Evolutionary conservation across 2,888 invertebrate species (phyloP).

Genomic region (Brachyptera putata): DNA sequence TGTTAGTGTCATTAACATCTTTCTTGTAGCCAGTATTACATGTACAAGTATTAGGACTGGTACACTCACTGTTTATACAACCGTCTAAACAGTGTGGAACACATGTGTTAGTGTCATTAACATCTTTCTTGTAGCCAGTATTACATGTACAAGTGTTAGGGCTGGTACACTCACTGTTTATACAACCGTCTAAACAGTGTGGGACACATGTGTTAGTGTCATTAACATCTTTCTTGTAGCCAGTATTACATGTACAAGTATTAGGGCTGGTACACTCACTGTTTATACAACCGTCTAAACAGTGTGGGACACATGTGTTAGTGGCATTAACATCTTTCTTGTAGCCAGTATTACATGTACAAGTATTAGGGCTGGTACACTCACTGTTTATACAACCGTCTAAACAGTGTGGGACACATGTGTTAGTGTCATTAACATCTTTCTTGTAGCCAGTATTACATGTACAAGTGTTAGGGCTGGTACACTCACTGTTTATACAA

Average conservation of each 20-base stretch:
- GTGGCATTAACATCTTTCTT: slow-evolving; percentile 32
- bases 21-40: slow-evolving; percentile 17
- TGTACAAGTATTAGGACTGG: background rate
- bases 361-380: slow-evolving; percentile 31
- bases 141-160: slow-evolving; percentile 50
- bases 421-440: background rate
- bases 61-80: slow-evolving; percentile 16
- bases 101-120: background rate
- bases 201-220: slow-evolving; percentile 39
- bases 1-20: background rate
- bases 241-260: slow-evolving; percentile 35
- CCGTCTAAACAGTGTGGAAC: slow-evolving; percentile 8
- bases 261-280: slow-evolving; percentile 32
- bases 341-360: slow-evolving; percentile 33
- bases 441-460: slow-evolving; percentile 3
- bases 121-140: slow-evolving; percentile 40
- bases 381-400: slow-evolving; percentile 19
- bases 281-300: slow-evolving; percentile 26
- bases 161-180: slow-evolving; percentile 41
- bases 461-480: slow-evolving; percentile 2
- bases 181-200: slow-evolving; percentile 39
- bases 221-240: slow-evolving; percentile 21
- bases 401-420: slow-evolving; percentile 28
- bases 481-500: slow-evolving; percentile 36
- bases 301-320: slow-evolving; percentile 34